Evolutionary conservation across 2,113 vertebrate genomes (phyloP).

Genomic region (Oreochromis spilurus): DNA sequence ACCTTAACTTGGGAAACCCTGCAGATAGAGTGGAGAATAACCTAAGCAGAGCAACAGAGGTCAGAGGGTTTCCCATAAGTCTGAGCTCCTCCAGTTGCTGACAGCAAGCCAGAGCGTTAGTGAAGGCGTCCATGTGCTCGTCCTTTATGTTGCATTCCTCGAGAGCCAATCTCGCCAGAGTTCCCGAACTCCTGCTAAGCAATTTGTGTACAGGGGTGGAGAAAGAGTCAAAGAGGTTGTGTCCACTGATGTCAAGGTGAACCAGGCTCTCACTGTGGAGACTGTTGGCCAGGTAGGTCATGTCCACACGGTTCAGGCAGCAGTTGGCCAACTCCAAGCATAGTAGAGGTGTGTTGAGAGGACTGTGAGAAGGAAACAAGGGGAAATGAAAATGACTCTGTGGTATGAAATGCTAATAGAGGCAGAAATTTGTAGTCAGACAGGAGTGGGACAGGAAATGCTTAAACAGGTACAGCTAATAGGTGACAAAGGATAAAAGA

Average conservation of each 20-base stretch:
- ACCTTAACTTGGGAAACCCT: slow-evolving; percentile 75
- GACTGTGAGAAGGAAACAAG: slow-evolving; percentile 67
- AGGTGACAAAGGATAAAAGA: not conserved
- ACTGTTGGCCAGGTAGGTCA: slow-evolving; percentile 88
- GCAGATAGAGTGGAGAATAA: slow-evolving; percentile 75
- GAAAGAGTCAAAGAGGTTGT: slow-evolving; percentile 75
- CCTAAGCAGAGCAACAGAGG: slow-evolving; percentile 66
- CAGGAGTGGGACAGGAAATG: not conserved
- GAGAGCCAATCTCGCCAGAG: slow-evolving; percentile 75
- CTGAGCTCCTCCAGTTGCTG: slow-evolving; percentile 79
- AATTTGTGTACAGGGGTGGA: slow-evolving; percentile 82
- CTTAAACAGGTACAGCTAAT: not conserved
- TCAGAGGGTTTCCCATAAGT: slow-evolving; percentile 87
- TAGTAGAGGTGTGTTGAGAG: slow-evolving; percentile 82
- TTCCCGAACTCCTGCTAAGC: slow-evolving; percentile 77
- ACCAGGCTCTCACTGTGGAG: slow-evolving; percentile 81
- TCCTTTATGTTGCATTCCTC: slow-evolving; percentile 88
- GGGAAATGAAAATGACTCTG: not conserved
- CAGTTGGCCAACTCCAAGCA: slow-evolving; percentile 87
- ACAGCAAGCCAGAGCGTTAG: slow-evolving; percentile 75
- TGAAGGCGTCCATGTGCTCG: slow-evolving; percentile 73
- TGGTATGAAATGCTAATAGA: not conserved
- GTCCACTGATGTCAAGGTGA: slow-evolving; percentile 87
- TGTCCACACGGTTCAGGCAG: slow-evolving; percentile 79
- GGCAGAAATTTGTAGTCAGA: not conserved